These are phyloP conservation scores for Myotis davidii DNA, from an alignment of 2,113 vertebrate genomes.

Conservation along the genomic window DNA sequence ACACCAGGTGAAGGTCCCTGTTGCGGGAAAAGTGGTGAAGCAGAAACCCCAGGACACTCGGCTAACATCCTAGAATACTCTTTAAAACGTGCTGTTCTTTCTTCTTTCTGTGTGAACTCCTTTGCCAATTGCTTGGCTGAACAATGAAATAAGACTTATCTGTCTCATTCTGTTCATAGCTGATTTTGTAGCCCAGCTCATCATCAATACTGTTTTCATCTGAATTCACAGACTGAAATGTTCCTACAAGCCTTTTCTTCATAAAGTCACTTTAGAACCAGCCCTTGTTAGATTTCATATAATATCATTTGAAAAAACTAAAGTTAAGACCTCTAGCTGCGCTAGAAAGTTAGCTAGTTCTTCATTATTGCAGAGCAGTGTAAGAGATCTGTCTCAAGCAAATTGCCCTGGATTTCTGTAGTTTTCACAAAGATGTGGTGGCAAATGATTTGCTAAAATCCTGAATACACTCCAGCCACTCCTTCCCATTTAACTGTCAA, in stretches of 20 bases:
- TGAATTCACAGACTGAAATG: background rate
- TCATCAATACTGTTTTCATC: background rate
- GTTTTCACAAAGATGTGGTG: background rate
- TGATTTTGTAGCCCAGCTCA: slow-evolving; percentile 24
- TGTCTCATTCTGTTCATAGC: slow-evolving; percentile 14
- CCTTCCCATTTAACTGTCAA: background rate
- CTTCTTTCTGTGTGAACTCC: background rate
- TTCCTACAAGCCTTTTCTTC: background rate
- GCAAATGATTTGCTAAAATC: background rate
- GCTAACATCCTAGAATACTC: background rate
- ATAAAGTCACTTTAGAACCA: background rate
- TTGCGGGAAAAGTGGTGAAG: background rate
- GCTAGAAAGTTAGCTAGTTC: rapidly evolving
- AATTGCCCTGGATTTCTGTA: background rate
- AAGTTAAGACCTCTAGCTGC: background rate
- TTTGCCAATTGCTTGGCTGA: background rate
- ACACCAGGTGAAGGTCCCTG: background rate
- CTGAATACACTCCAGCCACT: background rate
- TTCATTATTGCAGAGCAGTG: background rate
- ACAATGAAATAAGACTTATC: background rate
- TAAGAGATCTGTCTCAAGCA: background rate
- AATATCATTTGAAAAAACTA: background rate
- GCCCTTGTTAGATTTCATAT: background rate
- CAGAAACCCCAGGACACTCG: background rate
- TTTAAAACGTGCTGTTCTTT: background rate